Evolutionary conservation across 2,888 invertebrate species (phyloP), one percentile per base, ranked within the genome.

Genomic region (Volucella inflata): DNA sequence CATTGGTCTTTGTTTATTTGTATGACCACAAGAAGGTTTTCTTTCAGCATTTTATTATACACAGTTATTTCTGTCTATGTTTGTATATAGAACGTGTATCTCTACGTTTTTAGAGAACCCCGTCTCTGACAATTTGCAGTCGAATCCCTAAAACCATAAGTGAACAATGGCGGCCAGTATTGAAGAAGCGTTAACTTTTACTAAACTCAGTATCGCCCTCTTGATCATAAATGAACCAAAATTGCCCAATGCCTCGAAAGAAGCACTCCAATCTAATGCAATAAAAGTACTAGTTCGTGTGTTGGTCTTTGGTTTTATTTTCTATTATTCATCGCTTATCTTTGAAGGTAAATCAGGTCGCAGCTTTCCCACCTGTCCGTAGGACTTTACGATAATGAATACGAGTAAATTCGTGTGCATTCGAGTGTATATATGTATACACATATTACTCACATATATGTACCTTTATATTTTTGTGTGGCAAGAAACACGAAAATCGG

Each of bases 281-380:
- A 60, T 62, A 16, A 40, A 59, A 53, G 57, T 40, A 42, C 10
- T 14, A 65, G 36, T 71, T 64, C 53, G 42, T 74, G 59, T 62
- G 38, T n/a, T 48, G 57, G 17, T 59, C 42, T 53, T 81, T 67
- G 62, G 38, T 62, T 42, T 38, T 81, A 50, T 67, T 59, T 76
- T 81, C 59, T 76, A 71, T 82, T 71, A 65, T 82, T 77, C 71
- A 77, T 82, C 12, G 42, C 42, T 72, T 82, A 77, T 82, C 71
- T 46, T 55, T 38, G 38, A 8, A 42, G 51, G 59, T 77, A 36
- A 82, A 77, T 82, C 82, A 71, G 62, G 71, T 77, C 71, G 67
- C 72, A 77, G 60, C 51, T 77, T 77, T 82, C 77, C 72, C 71
- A 71, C 77, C 77, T 67, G 57, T 53, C 51, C 71, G 77, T 16